These are phyloP conservation scores for Miichthys miiuy DNA, from an alignment of 2,797 vertebrate genomes.

Conservation along the genomic window DNA sequence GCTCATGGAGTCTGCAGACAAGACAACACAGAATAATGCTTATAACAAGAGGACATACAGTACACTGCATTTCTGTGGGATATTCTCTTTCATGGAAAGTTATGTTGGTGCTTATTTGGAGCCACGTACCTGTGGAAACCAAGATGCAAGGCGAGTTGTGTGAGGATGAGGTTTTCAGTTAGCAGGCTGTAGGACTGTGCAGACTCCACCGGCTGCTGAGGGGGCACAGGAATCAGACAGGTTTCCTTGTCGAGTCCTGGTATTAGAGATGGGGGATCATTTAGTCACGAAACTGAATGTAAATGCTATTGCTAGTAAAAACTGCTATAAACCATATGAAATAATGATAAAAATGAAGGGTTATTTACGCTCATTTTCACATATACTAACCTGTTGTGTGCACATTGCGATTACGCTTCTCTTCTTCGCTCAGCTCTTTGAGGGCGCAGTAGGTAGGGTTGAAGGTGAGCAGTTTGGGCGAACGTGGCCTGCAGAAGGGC, in stretches of 20 bases:
- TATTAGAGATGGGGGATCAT: slow-evolving; percentile 18
- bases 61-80: not conserved
- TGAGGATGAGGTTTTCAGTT: slow-evolving; percentile 96
- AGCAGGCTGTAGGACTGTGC: slow-evolving; percentile 94
- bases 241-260: slow-evolving; percentile 97
- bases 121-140: slow-evolving; percentile 88
- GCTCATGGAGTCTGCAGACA: slow-evolving; percentile 92
- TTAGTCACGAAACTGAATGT: not conserved
- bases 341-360: not conserved
- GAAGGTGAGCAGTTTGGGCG: slow-evolving; percentile 94
- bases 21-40: slow-evolving; percentile 18
- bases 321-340: not conserved
- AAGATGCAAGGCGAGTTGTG: slow-evolving; percentile 92
- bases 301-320: not conserved
- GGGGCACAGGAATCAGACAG: slow-evolving; percentile 90
- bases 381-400: slow-evolving; percentile 90
- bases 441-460: slow-evolving; percentile 96
- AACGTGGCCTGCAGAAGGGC: slow-evolving; percentile 95
- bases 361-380: not conserved
- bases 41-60: slow-evolving; percentile 7
- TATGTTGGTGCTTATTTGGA: not conserved
- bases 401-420: slow-evolving; percentile 91
- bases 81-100: not conserved
- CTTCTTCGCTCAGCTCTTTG: slow-evolving; percentile 95
- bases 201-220: slow-evolving; percentile 89